These are phyloP conservation scores for Conops quadrifasciatus DNA, from an alignment of 2,888 invertebrate species.

Conservation along the genomic window DNA sequence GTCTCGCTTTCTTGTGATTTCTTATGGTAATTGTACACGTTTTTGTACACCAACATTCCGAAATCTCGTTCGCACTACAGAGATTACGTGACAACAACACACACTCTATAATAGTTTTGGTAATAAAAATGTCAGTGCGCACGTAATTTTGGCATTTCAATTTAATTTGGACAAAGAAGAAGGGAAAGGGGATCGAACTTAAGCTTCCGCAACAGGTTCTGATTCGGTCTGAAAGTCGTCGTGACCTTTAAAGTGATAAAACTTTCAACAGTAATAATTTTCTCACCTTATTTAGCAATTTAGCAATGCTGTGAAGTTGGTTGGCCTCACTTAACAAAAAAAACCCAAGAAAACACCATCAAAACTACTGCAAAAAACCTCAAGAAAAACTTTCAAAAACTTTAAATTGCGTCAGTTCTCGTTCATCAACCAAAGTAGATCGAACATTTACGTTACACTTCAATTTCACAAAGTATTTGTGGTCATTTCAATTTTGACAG, in stretches of 20 bases:
- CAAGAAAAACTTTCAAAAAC: too few species aligned
- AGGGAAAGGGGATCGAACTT: neutral
- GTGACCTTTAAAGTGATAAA: neutral
- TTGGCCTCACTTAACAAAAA: constrained; percentile 1
- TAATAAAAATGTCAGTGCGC: constrained; percentile 18
- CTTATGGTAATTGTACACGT: constrained; percentile 14
- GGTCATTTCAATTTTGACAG: too few species aligned
- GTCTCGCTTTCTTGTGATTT: neutral
- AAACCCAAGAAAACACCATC: neutral
- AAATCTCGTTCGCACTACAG: constrained; percentile 9
- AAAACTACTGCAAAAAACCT: neutral
- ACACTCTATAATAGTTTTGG: neutral
- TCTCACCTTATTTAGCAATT: neutral
- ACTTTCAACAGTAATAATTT: neutral
- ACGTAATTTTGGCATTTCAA: constrained; percentile 21
- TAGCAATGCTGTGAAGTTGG: neutral
- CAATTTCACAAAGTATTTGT: too few species aligned
- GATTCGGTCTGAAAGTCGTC: neutral
- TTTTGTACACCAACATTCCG: constrained; percentile 8
- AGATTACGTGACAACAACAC: constrained; percentile 27
- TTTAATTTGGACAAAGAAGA: neutral
- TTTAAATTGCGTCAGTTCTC: too few species aligned
- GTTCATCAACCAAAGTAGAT: too few species aligned
- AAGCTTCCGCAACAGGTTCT: constrained; percentile 31
- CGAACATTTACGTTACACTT: too few species aligned